A percentile compares a stretch with the other conserved stretches of the same genome.
phyloP scores from a whole-genome alignment of 2,113 vertebrate species.

The Gnathonemus longibarbis region DNA sequence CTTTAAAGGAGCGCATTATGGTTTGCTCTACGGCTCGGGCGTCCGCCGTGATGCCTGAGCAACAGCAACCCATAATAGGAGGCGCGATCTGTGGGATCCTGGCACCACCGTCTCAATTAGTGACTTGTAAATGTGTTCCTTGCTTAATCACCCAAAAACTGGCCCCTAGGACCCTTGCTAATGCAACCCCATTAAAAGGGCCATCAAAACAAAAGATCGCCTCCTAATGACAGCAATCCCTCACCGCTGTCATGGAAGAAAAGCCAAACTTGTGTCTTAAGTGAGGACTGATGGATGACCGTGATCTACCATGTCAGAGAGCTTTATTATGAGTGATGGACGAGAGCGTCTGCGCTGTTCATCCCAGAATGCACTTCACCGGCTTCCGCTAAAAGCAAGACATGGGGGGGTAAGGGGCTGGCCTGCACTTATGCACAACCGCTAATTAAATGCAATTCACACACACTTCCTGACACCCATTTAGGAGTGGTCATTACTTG shows the following conservation, averaged over 20 bases:
- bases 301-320: conserved; percentile 16
- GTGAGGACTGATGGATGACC: conserved; percentile 30
- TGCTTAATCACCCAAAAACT: conserved; percentile 37
- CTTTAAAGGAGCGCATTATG: conserved; percentile 28
- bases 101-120: conserved; percentile 32
- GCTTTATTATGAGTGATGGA: conserved; percentile 20
- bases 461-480: conserved; percentile 33
- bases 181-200: conserved; percentile 36
- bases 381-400: conserved; percentile 36
- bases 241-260: conserved; percentile 33
- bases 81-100: conserved; percentile 23
- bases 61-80: conserved; percentile 51
- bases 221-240: conserved; percentile 31
- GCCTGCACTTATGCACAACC: conserved; percentile 45
- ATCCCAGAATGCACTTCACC: conserved; percentile 29
- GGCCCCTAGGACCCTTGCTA: conserved; percentile 17
- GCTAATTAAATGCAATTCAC: conserved; percentile 56
- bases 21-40: conserved; percentile 13
- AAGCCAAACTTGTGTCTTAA: conserved; percentile 33
- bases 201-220: conserved; percentile 33
- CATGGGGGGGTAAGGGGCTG: not conserved
- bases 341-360: not conserved
- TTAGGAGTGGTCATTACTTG: conserved; percentile 42
- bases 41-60: conserved; percentile 23
- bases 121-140: conserved; percentile 37